Evolutionary conservation across 92 coral and sea anemone genomes (phyloP), one percentile per base, ranked within the genome.

Genomic region (Nematostella vectensis): DNA sequence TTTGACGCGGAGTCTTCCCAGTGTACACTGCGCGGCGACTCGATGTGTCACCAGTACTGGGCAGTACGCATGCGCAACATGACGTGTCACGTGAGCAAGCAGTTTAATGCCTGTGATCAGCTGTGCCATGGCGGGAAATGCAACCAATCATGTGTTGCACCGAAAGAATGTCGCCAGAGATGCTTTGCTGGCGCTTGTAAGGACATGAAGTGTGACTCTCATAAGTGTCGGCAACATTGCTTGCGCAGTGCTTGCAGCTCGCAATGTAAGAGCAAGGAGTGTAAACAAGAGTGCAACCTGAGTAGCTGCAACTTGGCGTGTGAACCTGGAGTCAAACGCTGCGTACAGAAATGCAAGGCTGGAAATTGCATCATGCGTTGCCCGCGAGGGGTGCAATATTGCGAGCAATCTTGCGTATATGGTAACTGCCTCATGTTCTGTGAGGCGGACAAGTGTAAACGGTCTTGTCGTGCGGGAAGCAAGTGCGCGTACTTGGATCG

Each of bases 281-380:
- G 94, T 38, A 30, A 27, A 23, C 94, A 85, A 55, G 63, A 68
- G 29, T 80, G 94, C 52, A 59, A 67, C 17, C 77, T 80, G n/a
- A 80, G 77, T 44, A 83, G 94, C 19, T 74, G 83, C 39, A 72
- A 72, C 20, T 73, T 85, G 94, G 66, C 71, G 1, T 85, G 94
- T 27, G 31, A 61, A 0, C 31, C 56, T 15, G 82, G 87, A 39
- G 74, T 68, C 33, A 38, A 85, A 47, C 74, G 76, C 13, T 85
- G 94, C 58, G 47, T 75, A 13, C 94, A 85, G 68, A 70, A 37
- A 22, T 85, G 95, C 63, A 68, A 44, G 17, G 73, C 75, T 33
- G 88, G 95, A 30, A 65, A 69, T 11, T 85, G 95, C 48, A 42
- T 59, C 27, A 85, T 85, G 95, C 56, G 31, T 17, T 85, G 95